phyloP scores from a whole-genome alignment of 2,797 vertebrate genomes.

The Melanotaenia nigrans region DNA sequence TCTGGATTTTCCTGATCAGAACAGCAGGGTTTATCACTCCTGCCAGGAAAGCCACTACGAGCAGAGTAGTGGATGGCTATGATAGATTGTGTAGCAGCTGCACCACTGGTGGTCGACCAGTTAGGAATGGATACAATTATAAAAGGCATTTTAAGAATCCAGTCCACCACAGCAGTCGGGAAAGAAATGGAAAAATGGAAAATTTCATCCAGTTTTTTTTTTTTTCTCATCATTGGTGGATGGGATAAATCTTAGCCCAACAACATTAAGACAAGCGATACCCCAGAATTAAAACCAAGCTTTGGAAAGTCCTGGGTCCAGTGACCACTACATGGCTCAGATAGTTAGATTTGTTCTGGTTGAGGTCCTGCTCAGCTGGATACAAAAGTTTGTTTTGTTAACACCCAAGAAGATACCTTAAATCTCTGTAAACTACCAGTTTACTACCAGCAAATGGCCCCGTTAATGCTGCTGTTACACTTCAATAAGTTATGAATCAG shows the following conservation, averaged over 20 bases:
- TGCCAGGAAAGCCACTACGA: neutral
- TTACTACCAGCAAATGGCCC: conserved; percentile 11
- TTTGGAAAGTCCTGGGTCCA: neutral
- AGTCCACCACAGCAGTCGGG: no score
- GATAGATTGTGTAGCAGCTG: neutral
- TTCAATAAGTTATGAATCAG: conserved; percentile 33
- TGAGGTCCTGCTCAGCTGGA: neutral
- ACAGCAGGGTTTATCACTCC: no score
- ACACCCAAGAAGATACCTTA: neutral
- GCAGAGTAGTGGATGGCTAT: no score
- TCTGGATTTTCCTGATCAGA: neutral
- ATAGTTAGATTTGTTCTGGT: neutral
- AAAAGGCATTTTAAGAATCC: no score
- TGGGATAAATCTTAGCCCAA: no score
- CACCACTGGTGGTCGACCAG: neutral
- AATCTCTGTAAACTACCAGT: conserved; percentile 6
- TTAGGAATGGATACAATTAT: no score
- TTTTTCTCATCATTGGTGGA: no score
- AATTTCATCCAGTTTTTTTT: no score
- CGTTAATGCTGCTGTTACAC: conserved; percentile 24
- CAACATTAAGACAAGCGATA: no score
- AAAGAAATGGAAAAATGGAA: no score
- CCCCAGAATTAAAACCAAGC: no score
- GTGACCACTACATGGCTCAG: neutral
- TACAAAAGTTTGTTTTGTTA: no score